Percentiles rank a stretch among this genome's conserved stretches.
Conservation (phyloP, 1,140 invertebrate species). For the Scaptomyza graminum region DNA sequence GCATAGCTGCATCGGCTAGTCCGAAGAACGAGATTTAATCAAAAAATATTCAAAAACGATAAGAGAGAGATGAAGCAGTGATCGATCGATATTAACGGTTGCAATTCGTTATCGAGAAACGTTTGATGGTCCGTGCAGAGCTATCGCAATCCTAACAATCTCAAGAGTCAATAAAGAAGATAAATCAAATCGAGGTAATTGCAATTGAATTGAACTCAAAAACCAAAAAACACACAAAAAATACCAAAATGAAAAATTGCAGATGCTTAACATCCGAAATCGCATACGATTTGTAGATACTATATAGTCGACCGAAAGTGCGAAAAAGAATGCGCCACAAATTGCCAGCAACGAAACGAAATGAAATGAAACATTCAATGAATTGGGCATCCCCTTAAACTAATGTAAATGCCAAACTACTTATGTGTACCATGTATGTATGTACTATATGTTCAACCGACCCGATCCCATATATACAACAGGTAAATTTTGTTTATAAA, state of each 20-base stretch:
- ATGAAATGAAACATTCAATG: background rate
- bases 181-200: slow-evolving; percentile 33
- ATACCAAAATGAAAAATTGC: slow-evolving; percentile 22
- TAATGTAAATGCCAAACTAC: slow-evolving; percentile 11
- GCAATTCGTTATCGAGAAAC: slow-evolving; percentile 19
- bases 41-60: slow-evolving; percentile 5
- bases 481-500: slow-evolving; percentile 55
- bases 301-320: background rate
- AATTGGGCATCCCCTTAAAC: background rate
- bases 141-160: background rate
- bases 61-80: slow-evolving; percentile 9
- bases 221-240: slow-evolving; percentile 1
- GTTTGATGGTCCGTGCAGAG: background rate
- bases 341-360: background rate
- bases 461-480: slow-evolving; percentile 39
- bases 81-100: slow-evolving; percentile 22
- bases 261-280: slow-evolving; percentile 2
- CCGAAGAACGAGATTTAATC: slow-evolving; percentile 25
- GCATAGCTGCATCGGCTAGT: slow-evolving; percentile 30
- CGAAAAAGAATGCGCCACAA: no score
- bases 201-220: slow-evolving; percentile 35
- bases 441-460: slow-evolving; percentile 39
- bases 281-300: background rate
- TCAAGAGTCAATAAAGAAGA: slow-evolving; percentile 14
- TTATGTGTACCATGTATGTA: slow-evolving; percentile 33